These are phyloP conservation scores for Scaeva pyrastri DNA, from an alignment of 2,888 invertebrate species.

Conservation along the genomic window DNA sequence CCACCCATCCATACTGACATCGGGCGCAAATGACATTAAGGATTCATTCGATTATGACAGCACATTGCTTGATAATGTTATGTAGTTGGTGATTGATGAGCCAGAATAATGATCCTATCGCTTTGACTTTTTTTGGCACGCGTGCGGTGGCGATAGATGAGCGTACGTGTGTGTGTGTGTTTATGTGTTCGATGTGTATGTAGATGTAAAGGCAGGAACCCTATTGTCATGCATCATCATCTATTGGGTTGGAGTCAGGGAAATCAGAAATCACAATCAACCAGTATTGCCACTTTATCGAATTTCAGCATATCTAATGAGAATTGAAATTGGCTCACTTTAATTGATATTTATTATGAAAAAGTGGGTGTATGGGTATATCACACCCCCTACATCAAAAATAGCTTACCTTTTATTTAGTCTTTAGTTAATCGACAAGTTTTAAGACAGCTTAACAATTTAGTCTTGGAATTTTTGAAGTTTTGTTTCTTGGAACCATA, in stretches of 20 bases:
- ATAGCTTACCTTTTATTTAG: too few relatives aligned
- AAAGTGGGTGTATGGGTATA: too few relatives aligned
- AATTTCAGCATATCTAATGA: too few relatives aligned
- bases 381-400: too few relatives aligned
- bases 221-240: conserved; percentile 66
- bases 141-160: conserved; percentile 4
- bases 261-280: not conserved
- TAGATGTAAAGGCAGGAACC: conserved; percentile 10
- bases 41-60: conserved; percentile 76
- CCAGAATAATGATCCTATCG: conserved; percentile 77
- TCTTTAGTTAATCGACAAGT: too few relatives aligned
- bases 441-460: too few relatives aligned
- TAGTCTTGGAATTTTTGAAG: too few relatives aligned
- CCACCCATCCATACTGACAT: conserved; percentile 29
- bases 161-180: not conserved
- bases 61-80: conserved; percentile 76
- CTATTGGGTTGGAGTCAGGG: not conserved
- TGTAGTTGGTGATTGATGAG: conserved; percentile 77
- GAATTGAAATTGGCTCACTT: too few relatives aligned
- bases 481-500: too few relatives aligned
- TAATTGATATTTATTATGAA: too few relatives aligned
- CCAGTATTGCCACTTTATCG: not conserved
- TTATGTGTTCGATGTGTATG: not conserved
- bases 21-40: conserved; percentile 67
- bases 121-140: conserved; percentile 61